These are phyloP conservation scores for Oscheius onirici DNA, from an alignment of 2,888 invertebrate species.

Conservation along the genomic window DNA sequence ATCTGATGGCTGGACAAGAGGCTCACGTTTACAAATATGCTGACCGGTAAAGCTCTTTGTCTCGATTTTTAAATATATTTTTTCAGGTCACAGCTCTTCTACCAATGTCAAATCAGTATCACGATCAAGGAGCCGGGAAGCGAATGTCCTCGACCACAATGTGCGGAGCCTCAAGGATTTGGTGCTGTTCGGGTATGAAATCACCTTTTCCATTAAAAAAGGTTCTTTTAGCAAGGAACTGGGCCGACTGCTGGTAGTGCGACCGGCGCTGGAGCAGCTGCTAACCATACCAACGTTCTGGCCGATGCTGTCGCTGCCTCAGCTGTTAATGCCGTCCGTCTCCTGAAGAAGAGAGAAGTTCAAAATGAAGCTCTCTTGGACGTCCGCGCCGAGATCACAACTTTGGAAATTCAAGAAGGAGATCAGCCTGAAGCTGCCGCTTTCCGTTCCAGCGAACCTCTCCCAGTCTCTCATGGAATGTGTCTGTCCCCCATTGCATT, in stretches of 20 bases:
- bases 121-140: slow-evolving; percentile 68
- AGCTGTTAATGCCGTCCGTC: slow-evolving; percentile 47
- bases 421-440: slow-evolving; percentile 38
- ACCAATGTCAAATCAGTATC: slow-evolving; percentile 68
- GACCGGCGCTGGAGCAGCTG: slow-evolving; percentile 26
- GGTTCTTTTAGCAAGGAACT: slow-evolving; percentile 4
- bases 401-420: slow-evolving; percentile 52
- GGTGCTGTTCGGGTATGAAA: slow-evolving; percentile 55
- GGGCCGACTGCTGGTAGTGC: slow-evolving; percentile 22
- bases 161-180: slow-evolving; percentile 68
- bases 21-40: slow-evolving; percentile 70
- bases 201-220: not conserved
- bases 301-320: slow-evolving; percentile 42
- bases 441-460: slow-evolving; percentile 27
- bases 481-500: slow-evolving; percentile 53
- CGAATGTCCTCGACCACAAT: slow-evolving; percentile 69
- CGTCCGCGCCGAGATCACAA: slow-evolving; percentile 57
- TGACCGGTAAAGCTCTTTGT: slow-evolving; percentile 39
- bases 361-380: slow-evolving; percentile 54
- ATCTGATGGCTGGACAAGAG: slow-evolving; percentile 68
- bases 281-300: slow-evolving; percentile 19
- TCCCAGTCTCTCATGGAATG: slow-evolving; percentile 38
- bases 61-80: not conserved
- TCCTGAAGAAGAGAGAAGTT: slow-evolving; percentile 48
- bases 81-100: slow-evolving; percentile 62